Base-by-base conservation (phyloP, 2,888 invertebrate species). In the Drosophila demipolita region DNA sequence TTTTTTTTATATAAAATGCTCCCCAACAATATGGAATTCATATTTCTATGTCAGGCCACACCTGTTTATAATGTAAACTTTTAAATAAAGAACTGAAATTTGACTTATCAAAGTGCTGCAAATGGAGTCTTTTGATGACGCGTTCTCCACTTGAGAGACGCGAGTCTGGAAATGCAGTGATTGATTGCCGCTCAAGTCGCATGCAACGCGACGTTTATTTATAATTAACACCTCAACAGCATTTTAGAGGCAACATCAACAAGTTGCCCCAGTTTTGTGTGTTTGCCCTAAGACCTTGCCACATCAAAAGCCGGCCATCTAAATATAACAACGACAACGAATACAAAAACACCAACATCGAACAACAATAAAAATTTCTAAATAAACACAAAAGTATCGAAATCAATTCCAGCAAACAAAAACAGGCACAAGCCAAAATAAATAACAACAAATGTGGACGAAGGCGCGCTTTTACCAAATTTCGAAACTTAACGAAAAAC, bases 231-330 rank as follows among this genome's bases (percentile, higher is more conserved):
- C 73, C 76, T 75, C 66, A 69, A 40, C 48, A 66, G 32, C 48
- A 40, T 23, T 45, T 23, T 8, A 59, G 49, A 64, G 36, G 59
- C 77, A 45, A 50, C 75, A 84, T 73, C 87, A 89, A 89, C 85
- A 87, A 87, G 86, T 89, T 85, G 88, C 82, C 67, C 76, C 84
- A 87, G 53, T 78, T 82, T 33, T 57, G 38, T 67, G 72, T 52
- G 49, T 12, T 38, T 32, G 82, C 73, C 76, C 85, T 79, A 59
- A 73, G 85, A 78, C 82, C 80, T 80, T 79, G 89, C 73, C 66
- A 23, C 38, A 42, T 11, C 32, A 68, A 26, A 66, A 26, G 53
- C 42, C 53, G 66, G 75, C 66, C 69, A 57, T 81, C 89, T 83
- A 89, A 87, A 62, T 76, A 66, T 81, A 84, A 63, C 65, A 73